Base-by-base conservation (phyloP, 35 echinoderm and acorn worm genomes). In the Hemicentrotus pulcherrimus region DNA sequence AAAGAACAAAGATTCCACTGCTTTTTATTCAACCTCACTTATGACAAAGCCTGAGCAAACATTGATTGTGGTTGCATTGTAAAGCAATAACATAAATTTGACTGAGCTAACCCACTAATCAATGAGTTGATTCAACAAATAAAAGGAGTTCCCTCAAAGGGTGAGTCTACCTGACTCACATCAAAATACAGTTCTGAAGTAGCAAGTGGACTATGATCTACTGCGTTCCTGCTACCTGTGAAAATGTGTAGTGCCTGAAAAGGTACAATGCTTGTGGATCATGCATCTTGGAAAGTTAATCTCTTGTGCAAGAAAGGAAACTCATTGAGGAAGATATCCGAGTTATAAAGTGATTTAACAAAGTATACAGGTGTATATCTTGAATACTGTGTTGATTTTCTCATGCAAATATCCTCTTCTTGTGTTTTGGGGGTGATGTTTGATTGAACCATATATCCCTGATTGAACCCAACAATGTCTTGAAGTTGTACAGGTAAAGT, bases 61-160 rank as follows among this genome's bases (percentile, higher is more conserved):
- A 78, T 78, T n/a, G 15, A 78, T 78, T 78, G 65, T 78, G 65
- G 65, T 78, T 78, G 24, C 65, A n/a, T 78, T 78, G 65, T 78
- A 22, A 28, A 78, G 65, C 5, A 78, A 78, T 28, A 78, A 22
- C 65, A n/a, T 78, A 78, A 78, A 78, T 22, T 6, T 78, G 8
- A 55, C 65, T 28, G 65, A 78, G 65, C 22, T 78, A 15, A n/a
- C 65, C 65, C 65, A 78, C 24, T 78, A 15, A 78, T 78, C 65
- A 78, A 7, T 78, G 65, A 78, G 22, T 78, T 78, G 19, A 78
- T 78, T 78, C 19, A 78, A 28, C 19, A 6, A 70, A 78, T 78
- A 18, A 8, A 7, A 78, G 65, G 65, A 78, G 65, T 78, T 78
- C 65, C 65, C 65, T 78, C 65, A 4, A 55, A 55, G 50, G 50